phyloP scores from a whole-genome alignment of 2,888 invertebrate genomes.

The Diadegma fenestrale region DNA sequence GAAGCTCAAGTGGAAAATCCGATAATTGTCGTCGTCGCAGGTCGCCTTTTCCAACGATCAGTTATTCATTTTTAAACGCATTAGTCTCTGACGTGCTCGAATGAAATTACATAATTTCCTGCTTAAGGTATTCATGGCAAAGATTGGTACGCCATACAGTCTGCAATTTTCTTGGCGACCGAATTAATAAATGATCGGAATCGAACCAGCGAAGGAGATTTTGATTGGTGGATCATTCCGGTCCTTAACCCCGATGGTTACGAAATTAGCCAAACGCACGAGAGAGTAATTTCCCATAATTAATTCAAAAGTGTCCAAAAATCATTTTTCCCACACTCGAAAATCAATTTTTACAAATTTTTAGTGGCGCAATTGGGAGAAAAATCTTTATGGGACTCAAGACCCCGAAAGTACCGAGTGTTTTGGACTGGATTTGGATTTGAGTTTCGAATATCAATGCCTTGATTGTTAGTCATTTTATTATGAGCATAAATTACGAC shows the following conservation, averaged over 20 bases:
- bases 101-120: slow-evolving; percentile 40
- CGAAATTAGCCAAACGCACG: slow-evolving; percentile 28
- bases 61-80: slow-evolving; percentile 39
- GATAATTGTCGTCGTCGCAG: slow-evolving; percentile 66
- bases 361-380: slow-evolving; percentile 57
- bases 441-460: slow-evolving; percentile 59
- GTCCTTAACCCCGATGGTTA: slow-evolving; percentile 64
- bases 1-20: slow-evolving; percentile 51
- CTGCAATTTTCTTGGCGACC: slow-evolving; percentile 61
- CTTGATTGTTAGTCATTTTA: slow-evolving; percentile 53
- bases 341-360: background rate
- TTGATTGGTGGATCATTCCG: slow-evolving; percentile 66
- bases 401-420: slow-evolving; percentile 11
- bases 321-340: background rate
- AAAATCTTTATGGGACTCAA: slow-evolving; percentile 45
- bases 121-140: slow-evolving; percentile 64
- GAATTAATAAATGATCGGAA: slow-evolving; percentile 59
- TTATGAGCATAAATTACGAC: background rate
- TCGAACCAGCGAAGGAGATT: slow-evolving; percentile 25
- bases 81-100: background rate
- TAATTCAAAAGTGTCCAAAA: background rate
- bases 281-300: slow-evolving; percentile 24
- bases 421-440: slow-evolving; percentile 61
- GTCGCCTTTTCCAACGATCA: slow-evolving; percentile 28
- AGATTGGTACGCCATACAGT: slow-evolving; percentile 65